Evolutionary conservation across 2,113 vertebrate genomes (phyloP), one percentile per base, ranked within the genome.

Genomic region (Apistogramma diplotaenia): DNA sequence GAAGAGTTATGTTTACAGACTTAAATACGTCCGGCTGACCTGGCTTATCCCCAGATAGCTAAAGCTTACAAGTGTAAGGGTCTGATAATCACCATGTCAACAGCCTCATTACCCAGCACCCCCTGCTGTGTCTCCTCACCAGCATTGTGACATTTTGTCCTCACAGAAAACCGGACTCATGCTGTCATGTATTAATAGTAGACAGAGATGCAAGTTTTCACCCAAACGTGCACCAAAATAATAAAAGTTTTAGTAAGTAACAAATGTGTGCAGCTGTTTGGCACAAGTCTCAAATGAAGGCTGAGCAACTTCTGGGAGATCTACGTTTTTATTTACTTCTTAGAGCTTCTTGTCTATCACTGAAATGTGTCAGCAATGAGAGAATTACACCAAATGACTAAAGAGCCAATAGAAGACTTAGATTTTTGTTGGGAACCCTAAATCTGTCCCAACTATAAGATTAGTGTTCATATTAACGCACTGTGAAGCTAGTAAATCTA

Each of bases 21-120:
- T 59, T 31, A 73, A 76, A 21, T 53, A 6, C 13, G 76, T 85
- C 60, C 37, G 43, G 61, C 55, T 89, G 91, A 91, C 89, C 87
- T 53, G 82, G 74, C 87, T 91, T 85, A 91, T 85, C 79, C 70
- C 40, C 21, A 79, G 54, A 90, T 65, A 84, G 67, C 83, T 60
- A 19, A 84, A 80, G 76, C 81, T 80, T 75, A 40, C 76, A 56
- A 53, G 78, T 77, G 43, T 46, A 23, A 67, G 77, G 76, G 61
- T 88, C 82, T 88, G 88, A 76, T 74, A 70, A 78, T 84, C 16
- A 46, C 79, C 86, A 89, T 76, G 88, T 85, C 89, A 86, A 65
- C 83, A 90, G 46, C 84, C 89, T 93, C 91, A 88, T 94, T 91
- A 93, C 89, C 82, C 89, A 89, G 74, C 18, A 84, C 74, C 91